phyloP scores from a whole-genome alignment of 2,113 vertebrate species.

The Misgurnus anguillicaudatus region DNA sequence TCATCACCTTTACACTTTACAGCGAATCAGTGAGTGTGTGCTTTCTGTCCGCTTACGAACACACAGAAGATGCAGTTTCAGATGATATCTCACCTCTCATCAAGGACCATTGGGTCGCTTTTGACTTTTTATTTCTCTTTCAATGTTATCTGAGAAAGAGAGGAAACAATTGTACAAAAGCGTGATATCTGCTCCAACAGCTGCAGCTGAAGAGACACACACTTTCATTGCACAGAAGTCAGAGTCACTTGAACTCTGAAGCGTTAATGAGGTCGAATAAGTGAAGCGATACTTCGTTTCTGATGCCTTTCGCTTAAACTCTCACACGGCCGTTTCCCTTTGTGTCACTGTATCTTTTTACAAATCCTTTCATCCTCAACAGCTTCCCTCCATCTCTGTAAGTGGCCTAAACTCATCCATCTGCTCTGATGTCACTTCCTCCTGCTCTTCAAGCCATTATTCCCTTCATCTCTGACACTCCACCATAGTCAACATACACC shows the following conservation, averaged over 20 bases:
- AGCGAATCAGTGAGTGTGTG: not conserved
- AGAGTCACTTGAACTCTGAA: slow-evolving; percentile 1
- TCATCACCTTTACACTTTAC: slow-evolving; percentile 16
- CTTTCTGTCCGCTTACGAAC: slow-evolving; percentile 25
- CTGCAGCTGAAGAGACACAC: not conserved
- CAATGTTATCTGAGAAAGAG: slow-evolving; percentile 70
- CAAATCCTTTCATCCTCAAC: slow-evolving; percentile 53
- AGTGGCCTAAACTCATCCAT: slow-evolving; percentile 40
- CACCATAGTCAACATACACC: slow-evolving; percentile 44
- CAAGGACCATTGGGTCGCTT: slow-evolving; percentile 70
- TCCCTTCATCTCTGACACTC: slow-evolving; percentile 44
- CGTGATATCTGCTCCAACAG: slow-evolving; percentile 37
- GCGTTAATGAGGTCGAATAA: slow-evolving; percentile 1
- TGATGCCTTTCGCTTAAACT: not conserved
- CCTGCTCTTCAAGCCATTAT: slow-evolving; percentile 9
- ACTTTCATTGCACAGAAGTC: not conserved
- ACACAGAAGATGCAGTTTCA: slow-evolving; percentile 51
- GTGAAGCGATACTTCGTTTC: not conserved
- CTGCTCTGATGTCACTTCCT: slow-evolving; percentile 36
- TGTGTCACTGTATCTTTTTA: slow-evolving; percentile 14
- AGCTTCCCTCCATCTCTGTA: slow-evolving; percentile 42
- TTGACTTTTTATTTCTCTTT: slow-evolving; percentile 48
- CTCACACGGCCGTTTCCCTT: slow-evolving; percentile 4
- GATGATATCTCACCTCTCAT: slow-evolving; percentile 75
- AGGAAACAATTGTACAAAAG: slow-evolving; percentile 68